phyloP scores from a whole-genome alignment of 2,113 vertebrate genomes.

The Lepus timidus region DNA sequence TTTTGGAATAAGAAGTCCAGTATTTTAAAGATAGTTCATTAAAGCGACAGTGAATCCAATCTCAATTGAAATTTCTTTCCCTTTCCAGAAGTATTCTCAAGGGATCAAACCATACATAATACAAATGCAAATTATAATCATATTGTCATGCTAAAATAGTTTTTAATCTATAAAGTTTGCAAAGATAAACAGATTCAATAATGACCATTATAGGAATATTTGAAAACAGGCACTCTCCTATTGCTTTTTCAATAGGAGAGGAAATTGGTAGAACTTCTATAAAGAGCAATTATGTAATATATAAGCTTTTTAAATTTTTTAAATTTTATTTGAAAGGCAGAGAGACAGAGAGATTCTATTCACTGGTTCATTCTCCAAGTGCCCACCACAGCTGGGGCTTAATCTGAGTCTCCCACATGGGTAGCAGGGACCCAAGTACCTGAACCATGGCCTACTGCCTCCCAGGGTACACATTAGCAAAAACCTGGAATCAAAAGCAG shows the following conservation, averaged over 20 bases:
- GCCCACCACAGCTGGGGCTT: too few species aligned
- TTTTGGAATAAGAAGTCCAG: not conserved
- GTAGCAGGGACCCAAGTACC: too few species aligned
- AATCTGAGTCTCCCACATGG: too few species aligned
- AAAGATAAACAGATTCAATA: constrained; percentile 21
- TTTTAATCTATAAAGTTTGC: constrained; percentile 55
- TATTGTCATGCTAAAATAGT: not conserved
- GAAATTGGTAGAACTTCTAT: not conserved
- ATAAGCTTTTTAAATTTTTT: too few species aligned
- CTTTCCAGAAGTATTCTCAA: not conserved
- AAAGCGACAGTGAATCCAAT: constrained; percentile 20
- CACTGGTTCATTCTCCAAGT: too few species aligned
- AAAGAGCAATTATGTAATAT: constrained; percentile 38
- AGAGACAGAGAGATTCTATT: too few species aligned
- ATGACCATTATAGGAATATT: not conserved
- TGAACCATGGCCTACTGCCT: too few species aligned
- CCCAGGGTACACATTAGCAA: too few species aligned
- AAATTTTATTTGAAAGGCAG: too few species aligned
- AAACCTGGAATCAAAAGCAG: too few species aligned
- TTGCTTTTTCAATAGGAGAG: not conserved
- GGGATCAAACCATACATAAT: not conserved
- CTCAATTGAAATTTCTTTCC: constrained; percentile 22
- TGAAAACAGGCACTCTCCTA: not conserved
- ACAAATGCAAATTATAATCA: constrained; percentile 54
- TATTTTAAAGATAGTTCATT: constrained; percentile 23